Evolutionary conservation across 1,140 invertebrate genomes (phyloP).

Genomic region (Drosophila yakuba): DNA sequence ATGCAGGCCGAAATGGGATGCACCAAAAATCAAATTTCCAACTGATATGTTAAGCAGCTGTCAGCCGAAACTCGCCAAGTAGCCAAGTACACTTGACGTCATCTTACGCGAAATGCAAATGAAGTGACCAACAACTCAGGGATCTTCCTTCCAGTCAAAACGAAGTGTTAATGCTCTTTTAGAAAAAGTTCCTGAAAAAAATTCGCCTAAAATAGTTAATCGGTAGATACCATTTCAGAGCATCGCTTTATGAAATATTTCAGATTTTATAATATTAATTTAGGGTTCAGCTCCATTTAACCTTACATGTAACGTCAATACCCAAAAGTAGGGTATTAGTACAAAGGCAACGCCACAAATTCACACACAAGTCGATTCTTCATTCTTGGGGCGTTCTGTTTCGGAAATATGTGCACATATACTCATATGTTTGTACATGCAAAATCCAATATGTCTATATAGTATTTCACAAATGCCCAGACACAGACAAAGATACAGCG

Average conservation of each 20-base stretch:
- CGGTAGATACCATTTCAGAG: too few relatives aligned
- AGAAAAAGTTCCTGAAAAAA: too few relatives aligned
- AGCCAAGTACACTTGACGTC: conserved; percentile 63
- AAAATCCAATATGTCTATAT: conserved; percentile 81
- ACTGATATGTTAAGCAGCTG: conserved; percentile 82
- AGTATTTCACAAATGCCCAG: conserved; percentile 71
- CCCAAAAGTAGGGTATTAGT: conserved; percentile 21
- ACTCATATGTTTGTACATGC: conserved; percentile 48
- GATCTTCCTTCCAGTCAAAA: accelerated
- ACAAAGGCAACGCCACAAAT: conserved; percentile 36
- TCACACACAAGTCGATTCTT: conserved; percentile 38
- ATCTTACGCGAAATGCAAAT: conserved; percentile 80
- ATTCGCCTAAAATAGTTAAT: too few relatives aligned
- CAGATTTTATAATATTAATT: too few relatives aligned
- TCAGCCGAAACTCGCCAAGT: conserved; percentile 54
- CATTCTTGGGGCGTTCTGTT: conserved; percentile 41
- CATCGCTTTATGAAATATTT: too few relatives aligned
- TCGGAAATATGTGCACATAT: conserved; percentile 29
- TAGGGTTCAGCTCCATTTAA: too few relatives aligned
- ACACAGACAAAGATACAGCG: conserved; percentile 44
- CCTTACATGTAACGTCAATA: not conserved
- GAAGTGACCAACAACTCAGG: conserved; percentile 11
- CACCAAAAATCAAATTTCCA: conserved; percentile 72
- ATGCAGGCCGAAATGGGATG: conserved; percentile 60
- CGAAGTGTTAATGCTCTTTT: not conserved